Base-by-base conservation (phyloP, 92 coral and sea anemone species). In the Hydrozoanthus gracilis region DNA sequence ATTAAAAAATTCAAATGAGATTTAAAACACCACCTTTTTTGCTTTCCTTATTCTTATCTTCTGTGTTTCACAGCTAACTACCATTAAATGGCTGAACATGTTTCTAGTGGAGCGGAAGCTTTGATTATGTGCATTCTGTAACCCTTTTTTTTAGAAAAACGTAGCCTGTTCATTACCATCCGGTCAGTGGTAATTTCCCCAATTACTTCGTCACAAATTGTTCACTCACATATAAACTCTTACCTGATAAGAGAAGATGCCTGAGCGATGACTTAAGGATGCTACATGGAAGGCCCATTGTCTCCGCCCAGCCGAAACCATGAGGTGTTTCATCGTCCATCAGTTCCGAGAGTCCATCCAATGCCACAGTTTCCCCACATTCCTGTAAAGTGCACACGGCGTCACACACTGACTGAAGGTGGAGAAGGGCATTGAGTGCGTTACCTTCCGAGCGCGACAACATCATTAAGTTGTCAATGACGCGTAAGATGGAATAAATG, bases 251-350 rank as follows among this genome's bases (percentile, higher is more conserved):
- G 69, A 70, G 71, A 80, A 73, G 82, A 16, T 86, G 92, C 44
- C 90, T 86, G 78, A 94, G 88, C 47, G 61, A 86, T 2, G 93
- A 82, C 84, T 72, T 92, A 62, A 94, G 80, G n/a, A 71, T 80
- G 54, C 70, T 78, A 58, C 92, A 95, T 0, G 96, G 97, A 55
- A 97, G 87, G 11, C 95, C 94, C 82, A 89, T 92, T 4, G 71
- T 90, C 74, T 88, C 89, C 7, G 98, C 98, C 99, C 99, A 97
- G 11, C 90, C 79, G 27, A 95, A 97, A 13, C 98, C 98, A 86
- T 92, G 90, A 2, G 92, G 91, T 68, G 95, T 90, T 65, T 86
- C 86, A 18, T 88, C 93, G 49, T 86, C 87, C 65, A 66, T 39
- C 39, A 97, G 82, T 83, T 92, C 96, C 27, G 76, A 71, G 89